phyloP scores from a whole-genome alignment of 2,113 vertebrate species.

The Cricetomys ansorgei region DNA sequence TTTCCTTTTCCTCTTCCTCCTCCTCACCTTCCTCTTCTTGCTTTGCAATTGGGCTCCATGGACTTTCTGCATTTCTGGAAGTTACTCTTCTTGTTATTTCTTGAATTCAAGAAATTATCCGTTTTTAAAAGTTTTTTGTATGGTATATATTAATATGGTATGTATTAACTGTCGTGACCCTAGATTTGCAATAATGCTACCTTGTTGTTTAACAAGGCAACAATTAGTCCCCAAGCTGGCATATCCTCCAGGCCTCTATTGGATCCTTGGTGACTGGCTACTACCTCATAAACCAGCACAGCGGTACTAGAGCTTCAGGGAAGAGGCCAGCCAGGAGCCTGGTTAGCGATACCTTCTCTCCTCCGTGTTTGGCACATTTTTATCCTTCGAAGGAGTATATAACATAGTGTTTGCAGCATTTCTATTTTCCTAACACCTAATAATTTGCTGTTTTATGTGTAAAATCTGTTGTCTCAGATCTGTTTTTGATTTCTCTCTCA shows the following conservation, averaged over 20 bases:
- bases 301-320: not conserved
- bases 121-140: slow-evolving; percentile 60
- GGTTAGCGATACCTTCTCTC: slow-evolving; percentile 69
- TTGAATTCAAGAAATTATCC: slow-evolving; percentile 45
- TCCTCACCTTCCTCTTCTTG: not conserved
- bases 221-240: slow-evolving; percentile 12
- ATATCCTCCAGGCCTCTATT: not conserved
- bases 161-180: not conserved
- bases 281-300: slow-evolving; percentile 22
- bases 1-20: not conserved
- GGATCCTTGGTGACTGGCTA: slow-evolving; percentile 21
- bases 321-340: not conserved
- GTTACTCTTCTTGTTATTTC: slow-evolving; percentile 14
- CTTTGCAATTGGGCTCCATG: not conserved
- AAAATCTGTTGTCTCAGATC: slow-evolving; percentile 66
- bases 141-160: not conserved
- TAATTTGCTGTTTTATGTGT: slow-evolving; percentile 73
- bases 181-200: slow-evolving; percentile 42
- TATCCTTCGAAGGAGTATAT: slow-evolving; percentile 81
- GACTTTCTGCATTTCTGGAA: slow-evolving; percentile 15
- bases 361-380: slow-evolving; percentile 76
- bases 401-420: slow-evolving; percentile 80
- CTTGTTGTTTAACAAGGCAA: slow-evolving; percentile 59
- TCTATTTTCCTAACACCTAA: slow-evolving; percentile 80
- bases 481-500: slow-evolving; percentile 72